These are phyloP conservation scores for Neria commutata DNA, from an alignment of 2,888 invertebrate species.

Conservation along the genomic window DNA sequence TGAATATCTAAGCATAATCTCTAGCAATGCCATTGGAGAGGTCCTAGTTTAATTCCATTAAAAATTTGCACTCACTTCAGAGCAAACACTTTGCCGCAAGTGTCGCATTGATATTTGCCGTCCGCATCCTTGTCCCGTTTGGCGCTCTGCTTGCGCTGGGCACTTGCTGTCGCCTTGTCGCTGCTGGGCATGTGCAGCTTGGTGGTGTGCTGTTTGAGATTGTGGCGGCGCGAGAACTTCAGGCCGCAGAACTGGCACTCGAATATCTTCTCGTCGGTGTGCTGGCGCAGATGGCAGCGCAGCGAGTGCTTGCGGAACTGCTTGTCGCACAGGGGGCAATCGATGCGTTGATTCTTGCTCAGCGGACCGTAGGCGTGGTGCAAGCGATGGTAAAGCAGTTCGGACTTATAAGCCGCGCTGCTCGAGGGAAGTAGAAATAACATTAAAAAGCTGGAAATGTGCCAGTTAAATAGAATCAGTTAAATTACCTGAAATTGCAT, in stretches of 20 bases:
- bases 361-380: constrained; percentile 65
- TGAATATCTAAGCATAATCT: too few relatives aligned
- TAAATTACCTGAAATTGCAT: constrained; percentile 44
- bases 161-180: background rate
- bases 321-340: constrained; percentile 74
- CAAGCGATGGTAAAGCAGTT: constrained; percentile 75
- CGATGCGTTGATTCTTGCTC: constrained; percentile 49
- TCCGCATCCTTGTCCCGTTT: constrained; percentile 4
- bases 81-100: constrained; percentile 62
- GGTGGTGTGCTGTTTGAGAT: constrained; percentile 68
- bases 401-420: constrained; percentile 69
- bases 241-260: constrained; percentile 69
- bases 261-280: constrained; percentile 77
- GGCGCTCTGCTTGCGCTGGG: background rate
- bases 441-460: constrained; percentile 1
- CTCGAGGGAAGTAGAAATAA: background rate
- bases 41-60: too few relatives aligned
- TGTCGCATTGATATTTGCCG: constrained; percentile 53
- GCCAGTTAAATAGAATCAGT: background rate
- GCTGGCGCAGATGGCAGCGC: constrained; percentile 72
- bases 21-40: too few relatives aligned
- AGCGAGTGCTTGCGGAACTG: constrained; percentile 71
- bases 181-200: constrained; percentile 62
- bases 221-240: constrained; percentile 72
- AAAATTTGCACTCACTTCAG: constrained; percentile 62